Evolutionary conservation across 37 sponge, comb jelly and placozoan species (phyloP), one percentile per base, ranked within the genome.

Genomic region (Ephydatia muelleri): DNA sequence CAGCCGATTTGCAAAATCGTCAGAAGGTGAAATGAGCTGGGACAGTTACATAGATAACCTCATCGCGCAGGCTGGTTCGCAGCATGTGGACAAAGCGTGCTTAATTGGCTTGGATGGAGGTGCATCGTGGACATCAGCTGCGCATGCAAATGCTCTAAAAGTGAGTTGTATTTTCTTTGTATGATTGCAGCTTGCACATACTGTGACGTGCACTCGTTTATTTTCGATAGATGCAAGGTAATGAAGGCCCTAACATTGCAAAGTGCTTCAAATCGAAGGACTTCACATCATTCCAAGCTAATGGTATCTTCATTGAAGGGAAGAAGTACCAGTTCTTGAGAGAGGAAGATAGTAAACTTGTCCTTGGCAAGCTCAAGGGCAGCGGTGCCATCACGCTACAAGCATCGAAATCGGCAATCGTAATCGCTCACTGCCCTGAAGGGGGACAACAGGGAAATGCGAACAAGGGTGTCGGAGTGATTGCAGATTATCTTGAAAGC

Each of bases 1-100:
- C 57, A 57, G 57, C 16, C 16, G 57, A 57, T 57, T 57, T 57
- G 57, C 57, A 57, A 57, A 57, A 57, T 16, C 1, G 19, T n/a
- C n/a, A 11, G 14, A 14, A 57, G 57, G 57, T 57, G 73, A 0
- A 26, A 88, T 93, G 93, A 83, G 82, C 38, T 96, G 96, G 96
- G 94, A 96, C 64, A 78, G 86, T 9, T 96, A 96, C 75, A 70
- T 96, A 65, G 96, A 93, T 47, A 96, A 93, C 89, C 91, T 96
- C 38, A 73, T 88, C 12, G 96, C 91, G 5, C 95, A 95, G 70
- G 70, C 85, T 48, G 96, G 91, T n/a, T 23, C 80, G 34, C 28
- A 49, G 28, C 89, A 92, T 64, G 80, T 40, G 5, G 92, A 91
- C 48, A 92, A 82, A 65, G 91, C 87, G 3, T 87, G 88, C 73